A percentile compares a stretch with the other conserved stretches of the same genome.
These are phyloP conservation scores for Acipenser transmontanus DNA, from an alignment of 2,797 vertebrate species.

Conservation along the genomic window DNA sequence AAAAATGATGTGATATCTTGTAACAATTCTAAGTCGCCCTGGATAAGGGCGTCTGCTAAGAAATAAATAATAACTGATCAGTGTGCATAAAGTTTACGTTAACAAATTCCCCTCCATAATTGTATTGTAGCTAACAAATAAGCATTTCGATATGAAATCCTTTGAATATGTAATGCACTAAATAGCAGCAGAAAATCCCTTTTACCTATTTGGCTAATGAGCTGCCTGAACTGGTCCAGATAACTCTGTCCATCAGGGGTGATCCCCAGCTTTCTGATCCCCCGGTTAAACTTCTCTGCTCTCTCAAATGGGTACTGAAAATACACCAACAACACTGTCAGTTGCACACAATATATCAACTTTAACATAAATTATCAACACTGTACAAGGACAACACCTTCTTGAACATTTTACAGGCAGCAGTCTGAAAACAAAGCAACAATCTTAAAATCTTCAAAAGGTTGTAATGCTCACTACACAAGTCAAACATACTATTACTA, in stretches of 20 bases:
- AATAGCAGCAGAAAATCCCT: not conserved
- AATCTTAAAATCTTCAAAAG: not conserved
- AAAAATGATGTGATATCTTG: no score
- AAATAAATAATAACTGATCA: no score
- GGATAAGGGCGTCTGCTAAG: no score
- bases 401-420: no score
- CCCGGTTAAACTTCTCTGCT: constrained; percentile 96
- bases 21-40: no score
- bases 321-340: constrained; percentile 10
- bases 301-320: constrained; percentile 91
- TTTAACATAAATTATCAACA: not conserved
- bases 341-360: not conserved
- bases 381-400: no score
- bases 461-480: not conserved
- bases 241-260: constrained; percentile 96
- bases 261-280: constrained; percentile 93
- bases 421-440: no score
- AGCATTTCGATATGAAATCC: no score
- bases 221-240: constrained; percentile 95
- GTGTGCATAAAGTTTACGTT: no score
- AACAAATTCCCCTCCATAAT: no score
- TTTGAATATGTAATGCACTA: no score
- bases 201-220: constrained; percentile 96
- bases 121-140: no score
- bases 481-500: not conserved